Evolutionary conservation across 2,888 invertebrate genomes (phyloP).

Genomic region (Cryptocephalus moraei): DNA sequence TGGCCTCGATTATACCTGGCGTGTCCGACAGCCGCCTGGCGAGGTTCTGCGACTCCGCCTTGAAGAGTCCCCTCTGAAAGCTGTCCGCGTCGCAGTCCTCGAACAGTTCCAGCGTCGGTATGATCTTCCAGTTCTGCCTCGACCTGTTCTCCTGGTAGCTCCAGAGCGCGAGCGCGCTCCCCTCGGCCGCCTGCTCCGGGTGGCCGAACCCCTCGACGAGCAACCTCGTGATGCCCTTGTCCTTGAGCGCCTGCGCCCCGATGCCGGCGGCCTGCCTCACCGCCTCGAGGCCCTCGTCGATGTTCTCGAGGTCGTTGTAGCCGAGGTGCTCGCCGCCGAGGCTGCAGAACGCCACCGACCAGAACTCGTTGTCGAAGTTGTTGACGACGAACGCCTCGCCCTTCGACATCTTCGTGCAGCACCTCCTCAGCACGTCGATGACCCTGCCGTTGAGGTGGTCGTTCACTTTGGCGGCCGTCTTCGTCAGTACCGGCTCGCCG

Average conservation of each 20-base stretch:
- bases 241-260: slow-evolving; percentile 39
- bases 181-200: slow-evolving; percentile 59
- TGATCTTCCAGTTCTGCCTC: slow-evolving; percentile 36
- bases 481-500: slow-evolving; percentile 40
- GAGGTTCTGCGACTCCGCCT: slow-evolving; percentile 66
- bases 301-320: slow-evolving; percentile 54
- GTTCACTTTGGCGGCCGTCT: slow-evolving; percentile 42
- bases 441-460: slow-evolving; percentile 44
- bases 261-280: slow-evolving; percentile 55
- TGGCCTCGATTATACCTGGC: slow-evolving; percentile 37
- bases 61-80: slow-evolving; percentile 51
- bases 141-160: slow-evolving; percentile 51
- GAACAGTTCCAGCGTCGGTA: slow-evolving; percentile 43
- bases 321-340: slow-evolving; percentile 51
- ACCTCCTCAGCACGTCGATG: background rate
- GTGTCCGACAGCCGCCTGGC: slow-evolving; percentile 63
- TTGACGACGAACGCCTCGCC: slow-evolving; percentile 44
- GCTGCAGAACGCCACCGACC: slow-evolving; percentile 55
- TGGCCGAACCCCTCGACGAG: slow-evolving; percentile 49
- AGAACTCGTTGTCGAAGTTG: slow-evolving; percentile 47
- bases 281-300: slow-evolving; percentile 59
- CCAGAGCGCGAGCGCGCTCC: slow-evolving; percentile 49
- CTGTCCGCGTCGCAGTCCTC: slow-evolving; percentile 45
- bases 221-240: slow-evolving; percentile 42
- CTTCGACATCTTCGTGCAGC: slow-evolving; percentile 28